Base-by-base conservation (phyloP, 92 coral and sea anemone species). In the Siderastrea radians region DNA sequence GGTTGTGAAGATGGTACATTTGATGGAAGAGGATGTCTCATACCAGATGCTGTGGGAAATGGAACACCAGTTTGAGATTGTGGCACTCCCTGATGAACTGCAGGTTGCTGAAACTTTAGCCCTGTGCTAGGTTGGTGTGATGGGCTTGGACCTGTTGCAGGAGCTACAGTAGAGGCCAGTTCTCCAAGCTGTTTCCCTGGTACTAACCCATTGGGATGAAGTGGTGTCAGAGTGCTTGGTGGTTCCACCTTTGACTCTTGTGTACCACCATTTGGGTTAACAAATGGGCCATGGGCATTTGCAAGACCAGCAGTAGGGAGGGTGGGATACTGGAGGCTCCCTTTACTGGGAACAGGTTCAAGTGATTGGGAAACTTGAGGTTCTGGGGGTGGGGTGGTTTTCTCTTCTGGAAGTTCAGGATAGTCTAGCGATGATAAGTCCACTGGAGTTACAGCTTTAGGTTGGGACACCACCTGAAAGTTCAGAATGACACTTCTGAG, bases 361-460 rank as follows among this genome's bases (percentile, higher is more conserved):
- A 78, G 13, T 11, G 52, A 19, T 50, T 64, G 48, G 15, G 73
- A 63, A 19, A 66, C n/a, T 72, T 69, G 78, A 17, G 87, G 72
- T 49, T 77, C 81, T 1, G 81, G 19, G 6, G 72, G 86, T 75
- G 78, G 45, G 64, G 83, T 67, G 16, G 70, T 43, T 71, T 65
- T 84, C 47, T 90, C 95, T 64, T 65, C 91, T 63, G 98, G 99
- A 45, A 97, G 85, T 64, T 97, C 99, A 60, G 99, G 99, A 58
- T 93, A 97, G 77, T 92, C 96, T 16, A 97, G 80, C 0, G 94
- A 55, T 52, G 96, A 94, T 8, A 97, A 75, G 72, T 92, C 96
- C 46, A 90, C 77, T 38, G 46, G 60, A 1, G 50, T 74, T 9
- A 73, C 76, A 46, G 78, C 54, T 68, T 82, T 82, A n/a, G 86